These are phyloP conservation scores for Heterochromis multidens DNA, from an alignment of 2,113 vertebrate species.

Conservation along the genomic window DNA sequence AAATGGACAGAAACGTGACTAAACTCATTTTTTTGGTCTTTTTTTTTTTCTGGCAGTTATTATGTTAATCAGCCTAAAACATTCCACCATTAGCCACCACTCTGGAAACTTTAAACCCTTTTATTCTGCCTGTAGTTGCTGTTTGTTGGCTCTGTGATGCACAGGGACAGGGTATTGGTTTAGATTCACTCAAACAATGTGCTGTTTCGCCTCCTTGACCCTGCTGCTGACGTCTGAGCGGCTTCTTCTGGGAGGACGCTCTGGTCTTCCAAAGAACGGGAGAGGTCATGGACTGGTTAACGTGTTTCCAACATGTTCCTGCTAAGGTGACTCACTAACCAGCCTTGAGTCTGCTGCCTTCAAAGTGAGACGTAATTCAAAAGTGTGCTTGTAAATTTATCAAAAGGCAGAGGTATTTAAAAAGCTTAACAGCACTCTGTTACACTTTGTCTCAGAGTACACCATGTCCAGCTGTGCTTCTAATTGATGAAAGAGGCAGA, in stretches of 20 bases:
- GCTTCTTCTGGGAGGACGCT: neutral
- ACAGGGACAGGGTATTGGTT: neutral
- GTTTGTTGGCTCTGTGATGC: neutral
- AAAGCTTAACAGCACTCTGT: neutral
- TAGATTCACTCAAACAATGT: neutral
- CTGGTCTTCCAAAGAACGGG: neutral
- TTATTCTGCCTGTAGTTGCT: neutral
- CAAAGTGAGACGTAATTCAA: neutral
- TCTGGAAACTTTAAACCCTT: neutral
- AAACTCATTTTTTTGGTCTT: neutral
- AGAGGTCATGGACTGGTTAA: conserved; percentile 18
- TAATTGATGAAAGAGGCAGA: neutral
- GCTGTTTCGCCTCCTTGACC: neutral
- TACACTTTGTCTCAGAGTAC: neutral
- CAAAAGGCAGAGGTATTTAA: neutral
- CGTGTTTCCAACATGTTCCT: neutral
- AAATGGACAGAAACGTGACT: too few species aligned
- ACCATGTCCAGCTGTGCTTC: neutral
- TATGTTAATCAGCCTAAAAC: neutral
- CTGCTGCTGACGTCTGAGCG: neutral
- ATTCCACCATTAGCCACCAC: neutral
- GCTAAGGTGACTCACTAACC: neutral
- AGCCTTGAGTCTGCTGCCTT: neutral
- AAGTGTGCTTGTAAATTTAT: neutral
- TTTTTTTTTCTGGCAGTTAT: neutral